These are phyloP conservation scores for Allygus modestus DNA, from an alignment of 2,888 invertebrate species.

Conservation along the genomic window DNA sequence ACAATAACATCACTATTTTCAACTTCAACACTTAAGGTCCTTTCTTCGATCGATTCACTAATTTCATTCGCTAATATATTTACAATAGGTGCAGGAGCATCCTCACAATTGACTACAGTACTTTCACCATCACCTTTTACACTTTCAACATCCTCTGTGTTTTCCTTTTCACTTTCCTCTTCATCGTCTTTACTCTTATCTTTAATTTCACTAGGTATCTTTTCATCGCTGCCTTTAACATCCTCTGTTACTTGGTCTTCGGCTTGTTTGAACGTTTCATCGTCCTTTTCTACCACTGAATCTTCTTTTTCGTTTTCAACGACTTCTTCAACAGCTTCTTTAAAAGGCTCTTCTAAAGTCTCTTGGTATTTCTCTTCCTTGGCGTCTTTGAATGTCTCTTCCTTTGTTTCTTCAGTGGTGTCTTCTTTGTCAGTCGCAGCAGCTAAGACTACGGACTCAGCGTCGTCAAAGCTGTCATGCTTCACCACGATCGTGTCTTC, in stretches of 20 bases:
- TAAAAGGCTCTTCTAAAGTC: conserved; percentile 62
- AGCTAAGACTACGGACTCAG: background rate
- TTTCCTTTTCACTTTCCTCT: conserved; percentile 73
- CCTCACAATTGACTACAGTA: conserved; percentile 67
- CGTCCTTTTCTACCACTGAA: conserved; percentile 56
- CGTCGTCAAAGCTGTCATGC: conserved; percentile 49
- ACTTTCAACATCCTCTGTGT: conserved; percentile 75
- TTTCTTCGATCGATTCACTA: conserved; percentile 70
- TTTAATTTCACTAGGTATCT: conserved; percentile 67
- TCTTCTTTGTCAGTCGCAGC: background rate
- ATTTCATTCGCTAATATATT: conserved; percentile 67
- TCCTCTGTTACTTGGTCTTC: conserved; percentile 67
- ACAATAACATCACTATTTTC: conserved; percentile 61
- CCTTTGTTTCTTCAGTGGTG: conserved; percentile 21
- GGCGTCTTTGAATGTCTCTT: conserved; percentile 30
- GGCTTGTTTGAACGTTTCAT: conserved; percentile 54
- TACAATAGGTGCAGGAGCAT: conserved; percentile 65
- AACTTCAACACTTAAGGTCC: conserved; percentile 71
- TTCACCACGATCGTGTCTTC: conserved; percentile 47
- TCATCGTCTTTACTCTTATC: conserved; percentile 67
- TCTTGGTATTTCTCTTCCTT: conserved; percentile 20
- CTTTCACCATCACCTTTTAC: conserved; percentile 72
- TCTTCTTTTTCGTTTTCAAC: background rate
- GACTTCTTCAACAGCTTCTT: conserved; percentile 64
- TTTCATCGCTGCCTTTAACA: conserved; percentile 70